Percentiles rank a stretch among this genome's conserved stretches.
Conservation (phyloP, 2,113 vertebrate species). For the Alaudala cheleensis region DNA sequence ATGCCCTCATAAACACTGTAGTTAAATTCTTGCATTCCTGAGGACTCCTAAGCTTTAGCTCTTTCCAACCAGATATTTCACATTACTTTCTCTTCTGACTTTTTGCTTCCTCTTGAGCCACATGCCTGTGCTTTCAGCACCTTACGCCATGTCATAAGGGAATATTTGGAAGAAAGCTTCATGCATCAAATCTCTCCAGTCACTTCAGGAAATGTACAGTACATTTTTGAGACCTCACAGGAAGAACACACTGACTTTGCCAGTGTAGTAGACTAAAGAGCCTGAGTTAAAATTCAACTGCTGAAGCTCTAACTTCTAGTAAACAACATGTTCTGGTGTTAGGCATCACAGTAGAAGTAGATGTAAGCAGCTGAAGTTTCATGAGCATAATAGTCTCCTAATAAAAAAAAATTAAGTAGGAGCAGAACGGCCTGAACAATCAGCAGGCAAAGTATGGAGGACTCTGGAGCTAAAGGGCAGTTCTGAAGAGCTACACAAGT, state of each 20-base stretch:
- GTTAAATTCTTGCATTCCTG: background rate
- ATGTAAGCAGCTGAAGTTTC: background rate
- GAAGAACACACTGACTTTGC: background rate
- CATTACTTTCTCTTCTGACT: background rate
- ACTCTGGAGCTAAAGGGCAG: background rate
- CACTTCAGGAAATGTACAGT: background rate
- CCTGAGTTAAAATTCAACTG: background rate
- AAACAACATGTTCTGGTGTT: background rate
- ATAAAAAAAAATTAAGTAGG: background rate
- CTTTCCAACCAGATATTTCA: background rate
- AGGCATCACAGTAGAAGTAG: background rate
- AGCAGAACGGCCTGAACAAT: background rate
- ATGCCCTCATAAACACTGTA: background rate
- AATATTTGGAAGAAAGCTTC: background rate
- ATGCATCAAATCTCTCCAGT: background rate
- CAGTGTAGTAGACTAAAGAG: background rate
- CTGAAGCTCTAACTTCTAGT: background rate
- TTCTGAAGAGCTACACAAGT: background rate
- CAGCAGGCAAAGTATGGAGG: background rate
- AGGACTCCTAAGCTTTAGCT: background rate
- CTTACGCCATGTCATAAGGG: background rate
- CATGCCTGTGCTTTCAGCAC: background rate
- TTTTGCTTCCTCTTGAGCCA: background rate
- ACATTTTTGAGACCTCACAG: background rate
- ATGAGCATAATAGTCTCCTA: background rate